Conservation (phyloP, 2,113 vertebrate species). For the Hiodon alosoides region DNA sequence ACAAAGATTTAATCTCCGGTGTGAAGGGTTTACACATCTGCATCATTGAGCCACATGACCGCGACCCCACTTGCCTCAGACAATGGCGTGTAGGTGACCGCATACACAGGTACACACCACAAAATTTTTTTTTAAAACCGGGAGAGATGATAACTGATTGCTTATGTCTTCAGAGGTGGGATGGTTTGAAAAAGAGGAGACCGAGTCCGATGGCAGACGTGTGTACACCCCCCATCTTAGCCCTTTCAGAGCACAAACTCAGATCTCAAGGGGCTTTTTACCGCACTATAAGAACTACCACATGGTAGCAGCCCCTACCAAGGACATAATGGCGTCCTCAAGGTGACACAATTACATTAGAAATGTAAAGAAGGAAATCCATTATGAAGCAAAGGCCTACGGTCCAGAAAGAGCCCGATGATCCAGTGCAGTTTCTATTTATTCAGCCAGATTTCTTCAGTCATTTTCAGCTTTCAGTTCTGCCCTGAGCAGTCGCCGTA, state of each 20-base stretch:
- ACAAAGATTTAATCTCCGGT: no score
- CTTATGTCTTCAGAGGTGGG: no score
- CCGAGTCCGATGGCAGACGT: no score
- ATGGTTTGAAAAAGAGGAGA: no score
- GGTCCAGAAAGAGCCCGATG: not conserved
- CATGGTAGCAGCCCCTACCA: not conserved
- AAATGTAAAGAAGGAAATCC: not conserved
- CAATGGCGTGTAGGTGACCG: no score
- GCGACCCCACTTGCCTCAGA: no score
- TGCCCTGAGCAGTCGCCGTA: slow-evolving; percentile 17
- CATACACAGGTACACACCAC: no score
- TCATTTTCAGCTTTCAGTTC: slow-evolving; percentile 19
- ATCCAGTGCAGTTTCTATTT: not conserved
- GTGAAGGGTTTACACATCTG: no score
- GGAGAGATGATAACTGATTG: no score
- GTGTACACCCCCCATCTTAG: no score
- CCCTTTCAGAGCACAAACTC: not conserved
- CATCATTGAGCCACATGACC: no score
- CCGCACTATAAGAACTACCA: not conserved
- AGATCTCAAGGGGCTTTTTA: not conserved
- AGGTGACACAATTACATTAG: slow-evolving; percentile 1
- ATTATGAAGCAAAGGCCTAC: not conserved
- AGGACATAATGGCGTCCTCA: not conserved
- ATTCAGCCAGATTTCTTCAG: slow-evolving; percentile 23
- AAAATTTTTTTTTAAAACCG: no score